Percentiles rank a stretch among this genome's conserved stretches.
These are phyloP conservation scores for Pterostichus madidus DNA, from an alignment of 2,888 invertebrate genomes.

Conservation along the genomic window DNA sequence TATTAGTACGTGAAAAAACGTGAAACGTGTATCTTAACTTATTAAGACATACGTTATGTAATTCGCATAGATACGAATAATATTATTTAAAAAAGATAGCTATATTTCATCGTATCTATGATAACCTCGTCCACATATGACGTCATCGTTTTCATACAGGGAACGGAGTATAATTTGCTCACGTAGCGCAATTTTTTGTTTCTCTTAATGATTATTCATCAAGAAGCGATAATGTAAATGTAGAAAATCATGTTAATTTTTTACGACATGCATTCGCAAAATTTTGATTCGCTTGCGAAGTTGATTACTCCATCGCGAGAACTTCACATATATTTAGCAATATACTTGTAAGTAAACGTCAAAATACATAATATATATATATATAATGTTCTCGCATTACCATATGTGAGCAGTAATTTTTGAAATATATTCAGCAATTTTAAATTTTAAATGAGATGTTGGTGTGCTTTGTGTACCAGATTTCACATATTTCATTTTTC, in stretches of 20 bases:
- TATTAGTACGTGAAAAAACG: no score
- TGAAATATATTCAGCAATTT: slow-evolving; percentile 54
- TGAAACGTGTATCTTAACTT: no score
- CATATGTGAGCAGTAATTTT: slow-evolving; percentile 50
- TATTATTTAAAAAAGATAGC: no score
- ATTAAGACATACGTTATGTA: no score
- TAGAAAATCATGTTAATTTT: not conserved
- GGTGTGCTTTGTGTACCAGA: slow-evolving; percentile 25
- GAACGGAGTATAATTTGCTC: no score
- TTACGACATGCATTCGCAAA: not conserved
- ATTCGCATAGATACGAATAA: no score
- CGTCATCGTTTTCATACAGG: no score
- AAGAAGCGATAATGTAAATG: no score
- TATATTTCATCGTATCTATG: no score
- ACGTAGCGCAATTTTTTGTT: no score
- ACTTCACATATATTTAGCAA: slow-evolving; percentile 12
- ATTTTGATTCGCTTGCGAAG: not conserved
- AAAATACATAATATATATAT: slow-evolving; percentile 13
- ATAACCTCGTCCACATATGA: no score
- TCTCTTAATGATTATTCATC: no score
- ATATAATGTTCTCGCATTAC: slow-evolving; percentile 30
- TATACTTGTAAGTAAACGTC: slow-evolving; percentile 6
- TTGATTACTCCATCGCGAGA: not conserved
- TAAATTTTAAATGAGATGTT: slow-evolving; percentile 54
- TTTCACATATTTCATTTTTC: slow-evolving; percentile 52